These are phyloP conservation scores for Saccostrea cuccullata DNA, from an alignment of 1,140 invertebrate genomes.

Conservation along the genomic window DNA sequence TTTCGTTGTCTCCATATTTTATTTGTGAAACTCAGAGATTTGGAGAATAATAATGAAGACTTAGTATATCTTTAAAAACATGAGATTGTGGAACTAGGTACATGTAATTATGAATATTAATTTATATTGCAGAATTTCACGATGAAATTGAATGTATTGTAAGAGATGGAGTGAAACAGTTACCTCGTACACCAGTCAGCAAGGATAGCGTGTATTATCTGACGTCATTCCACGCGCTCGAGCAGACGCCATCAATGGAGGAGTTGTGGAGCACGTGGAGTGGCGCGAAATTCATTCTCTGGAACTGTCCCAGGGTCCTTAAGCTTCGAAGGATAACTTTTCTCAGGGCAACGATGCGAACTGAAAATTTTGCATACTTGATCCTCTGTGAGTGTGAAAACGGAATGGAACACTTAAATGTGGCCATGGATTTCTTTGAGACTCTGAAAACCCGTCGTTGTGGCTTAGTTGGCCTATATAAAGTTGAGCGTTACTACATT, in stretches of 20 bases:
- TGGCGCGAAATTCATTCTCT: slow-evolving; percentile 67
- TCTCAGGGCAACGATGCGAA: slow-evolving; percentile 55
- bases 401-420: slow-evolving; percentile 61
- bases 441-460: slow-evolving; percentile 64
- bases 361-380: slow-evolving; percentile 61
- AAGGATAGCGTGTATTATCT: slow-evolving; percentile 68
- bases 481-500: slow-evolving; percentile 70
- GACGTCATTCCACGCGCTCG: slow-evolving; percentile 65
- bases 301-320: slow-evolving; percentile 67
- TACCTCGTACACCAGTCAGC: slow-evolving; percentile 67
- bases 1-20: no score
- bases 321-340: slow-evolving; percentile 68
- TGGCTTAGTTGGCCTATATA: slow-evolving; percentile 67
- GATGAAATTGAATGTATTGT: slow-evolving; percentile 65
- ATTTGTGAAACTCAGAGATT: no score
- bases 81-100: no score
- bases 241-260: slow-evolving; percentile 63
- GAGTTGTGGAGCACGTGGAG: slow-evolving; percentile 69
- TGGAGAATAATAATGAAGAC: no score
- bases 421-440: slow-evolving; percentile 65
- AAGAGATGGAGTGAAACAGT: slow-evolving; percentile 59
- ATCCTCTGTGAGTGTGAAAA: slow-evolving; percentile 68
- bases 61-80: no score
- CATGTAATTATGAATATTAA: background rate
- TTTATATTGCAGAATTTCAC: slow-evolving; percentile 59